Base-by-base conservation (phyloP, 2,113 vertebrate genomes). In the Lamprologus speciosus region DNA sequence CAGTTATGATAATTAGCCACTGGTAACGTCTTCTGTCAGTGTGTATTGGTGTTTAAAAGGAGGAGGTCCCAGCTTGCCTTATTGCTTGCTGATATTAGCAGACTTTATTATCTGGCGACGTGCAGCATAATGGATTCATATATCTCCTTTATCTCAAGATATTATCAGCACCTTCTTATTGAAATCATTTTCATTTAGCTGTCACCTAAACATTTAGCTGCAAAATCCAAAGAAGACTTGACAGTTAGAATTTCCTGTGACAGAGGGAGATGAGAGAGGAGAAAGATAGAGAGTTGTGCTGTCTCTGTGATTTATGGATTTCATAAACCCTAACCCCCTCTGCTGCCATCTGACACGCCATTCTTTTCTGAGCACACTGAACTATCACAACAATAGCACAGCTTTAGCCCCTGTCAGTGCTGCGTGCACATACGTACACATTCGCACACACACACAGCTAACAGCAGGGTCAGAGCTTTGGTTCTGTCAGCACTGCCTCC, bases 261-360 rank as follows among this genome's bases (percentile, higher is more conserved):
- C 83, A 78, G 85, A 85, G 81, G 73, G 70, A 78, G 73, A 78
- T 78, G 70, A 85, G 85, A 86, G 81, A 80, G 90, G 88, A 82
- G 87, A 68, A 90, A 91, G 91, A 94, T 90, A 90, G 87, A 93
- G 60, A 84, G 89, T 88, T 88, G 60, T 63, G 94, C 93, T 95
- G 95, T 95, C 95, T 93, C 65, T 80, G 88, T 96, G 96, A 96
- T 95, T 95, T 95, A 96, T 96, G 94, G 95, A 95, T 95, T 95
- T 96, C 96, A 96, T 96, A 96, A 96, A 93, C 87, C 89, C 92
- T 91, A 93, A 91, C 90, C 85, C 83, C 86, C 91, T 90, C 91
- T 82, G 86, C 93, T 93, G 79, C 92, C 88, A 90, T 91, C 90
- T 93, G 94, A 92, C 93, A 93, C 51, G 6, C 92, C 91, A 88